These are phyloP conservation scores for Perccottus glenii DNA, from an alignment of 2,113 vertebrate genomes.

Conservation along the genomic window DNA sequence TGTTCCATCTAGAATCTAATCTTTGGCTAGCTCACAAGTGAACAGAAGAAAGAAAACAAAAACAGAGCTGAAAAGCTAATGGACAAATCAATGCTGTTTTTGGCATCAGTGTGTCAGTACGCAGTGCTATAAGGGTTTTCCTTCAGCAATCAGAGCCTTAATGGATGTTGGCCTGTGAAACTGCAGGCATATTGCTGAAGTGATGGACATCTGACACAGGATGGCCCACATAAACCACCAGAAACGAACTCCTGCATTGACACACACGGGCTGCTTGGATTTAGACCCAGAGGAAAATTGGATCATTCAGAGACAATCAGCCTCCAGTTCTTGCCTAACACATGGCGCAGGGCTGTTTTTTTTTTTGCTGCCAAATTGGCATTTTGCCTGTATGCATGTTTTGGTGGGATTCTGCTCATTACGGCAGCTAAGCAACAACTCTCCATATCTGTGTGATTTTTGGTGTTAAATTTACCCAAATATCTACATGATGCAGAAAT, in stretches of 20 bases:
- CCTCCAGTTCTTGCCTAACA: background rate
- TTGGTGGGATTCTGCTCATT: conserved; percentile 25
- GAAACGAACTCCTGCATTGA: background rate
- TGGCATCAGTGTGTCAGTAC: conserved; percentile 26
- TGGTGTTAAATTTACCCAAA: no score
- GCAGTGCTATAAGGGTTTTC: conserved; percentile 38
- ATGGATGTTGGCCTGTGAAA: conserved; percentile 52
- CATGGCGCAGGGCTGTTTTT: background rate
- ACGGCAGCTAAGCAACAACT: background rate
- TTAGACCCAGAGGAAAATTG: conserved; percentile 3
- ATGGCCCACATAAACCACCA: background rate
- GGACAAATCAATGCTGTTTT: conserved; percentile 39
- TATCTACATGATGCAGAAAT: background rate
- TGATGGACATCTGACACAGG: conserved; percentile 33
- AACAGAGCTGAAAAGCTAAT: conserved; percentile 14
- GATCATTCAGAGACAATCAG: conserved; percentile 15
- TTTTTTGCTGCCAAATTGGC: background rate
- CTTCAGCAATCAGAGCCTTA: conserved; percentile 50
- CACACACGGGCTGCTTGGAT: conserved; percentile 5
- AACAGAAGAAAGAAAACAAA: background rate
- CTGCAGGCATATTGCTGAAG: conserved; percentile 31
- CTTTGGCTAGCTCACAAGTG: background rate
- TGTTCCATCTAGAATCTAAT: background rate
- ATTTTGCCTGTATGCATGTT: background rate
- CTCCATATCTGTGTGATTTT: conserved; percentile 9